Evolutionary conservation across 23 tunicate genomes (phyloP).

Genomic region (Botrylloides violaceus): DNA sequence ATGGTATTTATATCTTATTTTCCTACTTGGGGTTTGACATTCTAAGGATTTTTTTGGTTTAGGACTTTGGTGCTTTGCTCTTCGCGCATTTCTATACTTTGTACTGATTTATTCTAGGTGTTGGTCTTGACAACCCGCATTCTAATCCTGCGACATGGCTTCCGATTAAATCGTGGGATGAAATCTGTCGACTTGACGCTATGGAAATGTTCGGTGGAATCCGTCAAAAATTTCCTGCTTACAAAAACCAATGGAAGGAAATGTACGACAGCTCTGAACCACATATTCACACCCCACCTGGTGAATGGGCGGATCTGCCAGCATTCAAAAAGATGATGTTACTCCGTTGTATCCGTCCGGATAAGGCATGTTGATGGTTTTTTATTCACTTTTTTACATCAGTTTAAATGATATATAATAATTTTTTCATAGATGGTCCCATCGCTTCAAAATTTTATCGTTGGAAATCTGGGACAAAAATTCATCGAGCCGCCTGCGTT

Average conservation of each 20-base stretch:
- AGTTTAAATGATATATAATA: no score
- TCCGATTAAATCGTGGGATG: constrained; percentile 96
- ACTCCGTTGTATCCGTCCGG: constrained; percentile 91
- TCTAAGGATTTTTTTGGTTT: no score
- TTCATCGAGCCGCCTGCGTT: constrained; percentile 98
- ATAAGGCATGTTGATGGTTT: no score
- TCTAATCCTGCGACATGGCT: constrained; percentile 97
- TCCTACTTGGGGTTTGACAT: no score
- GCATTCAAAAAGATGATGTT: constrained; percentile 89
- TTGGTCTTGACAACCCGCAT: constrained; percentile 97
- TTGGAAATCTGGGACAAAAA: constrained; percentile 80
- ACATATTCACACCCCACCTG: constrained; percentile 79
- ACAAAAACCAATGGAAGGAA: constrained; percentile 88
- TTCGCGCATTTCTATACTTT: no score
- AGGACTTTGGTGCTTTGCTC: no score
- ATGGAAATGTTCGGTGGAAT: constrained; percentile 68
- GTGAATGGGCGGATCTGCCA: constrained; percentile 51
- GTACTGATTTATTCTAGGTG: no score
- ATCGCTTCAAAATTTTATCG: constrained; percentile 77
- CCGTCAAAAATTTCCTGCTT: constrained; percentile 72
- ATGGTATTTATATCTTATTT: no score
- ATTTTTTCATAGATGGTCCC: constrained; percentile 83
- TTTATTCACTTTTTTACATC: no score
- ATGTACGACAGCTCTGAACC: constrained; percentile 86
- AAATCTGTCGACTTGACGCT: constrained; percentile 83